Evolutionary conservation across 2,888 invertebrate genomes (phyloP).

Genomic region (Lysandra coridon): DNA sequence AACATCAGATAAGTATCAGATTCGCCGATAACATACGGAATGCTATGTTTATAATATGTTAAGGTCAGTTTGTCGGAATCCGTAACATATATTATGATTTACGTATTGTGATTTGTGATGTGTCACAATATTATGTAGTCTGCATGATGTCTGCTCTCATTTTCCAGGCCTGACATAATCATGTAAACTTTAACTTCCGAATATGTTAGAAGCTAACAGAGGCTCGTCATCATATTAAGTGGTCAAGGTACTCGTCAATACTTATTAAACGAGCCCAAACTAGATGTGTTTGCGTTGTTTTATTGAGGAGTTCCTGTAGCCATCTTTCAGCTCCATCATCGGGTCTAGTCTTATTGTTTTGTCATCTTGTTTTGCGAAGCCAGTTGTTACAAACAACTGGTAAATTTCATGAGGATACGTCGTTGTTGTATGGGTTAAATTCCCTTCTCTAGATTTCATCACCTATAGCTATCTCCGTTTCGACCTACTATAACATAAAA

Average conservation of each 20-base stretch:
- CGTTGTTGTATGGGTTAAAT: too few relatives aligned
- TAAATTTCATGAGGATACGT: too few relatives aligned
- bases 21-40: slow-evolving; percentile 21
- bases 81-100: not conserved
- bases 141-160: not conserved
- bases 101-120: not conserved
- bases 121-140: not conserved
- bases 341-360: not conserved
- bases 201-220: too few relatives aligned
- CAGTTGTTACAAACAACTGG: too few relatives aligned
- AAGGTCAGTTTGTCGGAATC: slow-evolving; percentile 28
- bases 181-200: too few relatives aligned
- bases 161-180: not conserved
- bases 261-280: not conserved
- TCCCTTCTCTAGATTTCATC: too few relatives aligned
- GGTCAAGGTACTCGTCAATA: not conserved
- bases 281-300: not conserved
- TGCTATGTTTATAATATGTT: slow-evolving; percentile 24
- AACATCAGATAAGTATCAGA: slow-evolving; percentile 25
- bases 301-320: not conserved
- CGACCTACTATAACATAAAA: too few relatives aligned
- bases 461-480: too few relatives aligned
- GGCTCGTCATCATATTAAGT: too few relatives aligned
- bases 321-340: not conserved
- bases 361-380: not conserved